Conservation (phyloP, 2,113 vertebrate species). For the Chelonoidis abingdonii region DNA sequence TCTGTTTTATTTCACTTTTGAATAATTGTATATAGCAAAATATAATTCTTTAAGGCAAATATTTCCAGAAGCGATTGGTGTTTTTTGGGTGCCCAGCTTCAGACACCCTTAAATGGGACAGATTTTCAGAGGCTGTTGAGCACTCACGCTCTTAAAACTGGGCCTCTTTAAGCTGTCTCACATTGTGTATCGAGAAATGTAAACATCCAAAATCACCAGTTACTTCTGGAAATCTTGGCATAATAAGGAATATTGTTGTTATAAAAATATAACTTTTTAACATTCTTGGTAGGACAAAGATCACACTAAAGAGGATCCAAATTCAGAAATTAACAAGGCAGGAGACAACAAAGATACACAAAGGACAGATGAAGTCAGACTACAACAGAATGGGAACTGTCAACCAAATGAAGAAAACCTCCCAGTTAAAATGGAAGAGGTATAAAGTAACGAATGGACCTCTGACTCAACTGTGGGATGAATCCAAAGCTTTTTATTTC, state of each 20-base stretch:
- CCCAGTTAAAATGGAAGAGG: conserved; percentile 74
- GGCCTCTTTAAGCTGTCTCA: background rate
- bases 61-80: background rate
- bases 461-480: conserved; percentile 39
- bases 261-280: conserved; percentile 39
- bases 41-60: background rate
- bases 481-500: conserved; percentile 76
- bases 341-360: conserved; percentile 72
- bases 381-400: conserved; percentile 91
- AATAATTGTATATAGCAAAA: background rate
- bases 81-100: background rate
- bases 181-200: background rate
- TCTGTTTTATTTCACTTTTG: background rate
- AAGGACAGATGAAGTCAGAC: conserved; percentile 77
- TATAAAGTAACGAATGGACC: conserved; percentile 60
- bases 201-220: background rate
- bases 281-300: conserved; percentile 79
- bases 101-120: background rate
- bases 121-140: background rate
- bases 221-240: background rate
- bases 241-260: background rate
- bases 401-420: conserved; percentile 80
- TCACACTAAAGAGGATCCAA: conserved; percentile 75
- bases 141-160: background rate
- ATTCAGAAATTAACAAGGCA: conserved; percentile 80